Conservation (phyloP, 1,140 invertebrate species). For the Danaus plexippus region DNA sequence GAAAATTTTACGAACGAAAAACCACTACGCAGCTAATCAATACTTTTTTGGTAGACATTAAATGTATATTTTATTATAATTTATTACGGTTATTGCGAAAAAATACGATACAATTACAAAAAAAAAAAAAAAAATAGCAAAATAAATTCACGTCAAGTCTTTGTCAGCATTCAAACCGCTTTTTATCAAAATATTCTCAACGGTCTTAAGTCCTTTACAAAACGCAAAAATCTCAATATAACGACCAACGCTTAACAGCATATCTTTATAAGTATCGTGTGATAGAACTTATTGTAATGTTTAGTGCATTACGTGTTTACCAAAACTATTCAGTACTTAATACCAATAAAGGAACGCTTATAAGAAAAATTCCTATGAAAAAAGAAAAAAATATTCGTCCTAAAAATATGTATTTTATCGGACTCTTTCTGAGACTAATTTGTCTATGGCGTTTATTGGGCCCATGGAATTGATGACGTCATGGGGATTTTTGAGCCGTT, state of each 20-base stretch:
- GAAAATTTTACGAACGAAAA: too few relatives aligned
- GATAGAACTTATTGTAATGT: conserved; percentile 62
- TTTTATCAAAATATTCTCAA: neutral
- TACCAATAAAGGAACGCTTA: conserved; percentile 50
- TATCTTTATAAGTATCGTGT: conserved; percentile 67
- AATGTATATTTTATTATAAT: too few relatives aligned
- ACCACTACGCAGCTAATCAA: too few relatives aligned
- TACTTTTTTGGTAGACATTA: too few relatives aligned
- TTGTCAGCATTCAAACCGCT: neutral
- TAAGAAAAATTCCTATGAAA: conserved; percentile 38
- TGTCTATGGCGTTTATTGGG: too few relatives aligned
- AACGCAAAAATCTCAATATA: conserved; percentile 28
- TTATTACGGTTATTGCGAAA: too few relatives aligned
- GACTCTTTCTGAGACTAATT: conserved; percentile 8
- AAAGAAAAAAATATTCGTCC: conserved; percentile 43
- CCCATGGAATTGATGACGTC: too few relatives aligned
- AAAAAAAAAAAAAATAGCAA: conserved; percentile 6
- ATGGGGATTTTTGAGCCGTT: too few relatives aligned
- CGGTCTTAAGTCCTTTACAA: conserved; percentile 2
- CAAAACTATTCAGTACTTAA: conserved; percentile 66
- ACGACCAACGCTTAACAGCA: conserved; percentile 67
- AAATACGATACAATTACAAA: too few relatives aligned
- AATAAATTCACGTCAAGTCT: neutral
- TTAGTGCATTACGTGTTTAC: conserved; percentile 56
- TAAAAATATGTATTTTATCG: conserved; percentile 21